Evolutionary conservation across 2,797 vertebrate genomes (phyloP).

Genomic region (Craterocephalus amniculus): DNA sequence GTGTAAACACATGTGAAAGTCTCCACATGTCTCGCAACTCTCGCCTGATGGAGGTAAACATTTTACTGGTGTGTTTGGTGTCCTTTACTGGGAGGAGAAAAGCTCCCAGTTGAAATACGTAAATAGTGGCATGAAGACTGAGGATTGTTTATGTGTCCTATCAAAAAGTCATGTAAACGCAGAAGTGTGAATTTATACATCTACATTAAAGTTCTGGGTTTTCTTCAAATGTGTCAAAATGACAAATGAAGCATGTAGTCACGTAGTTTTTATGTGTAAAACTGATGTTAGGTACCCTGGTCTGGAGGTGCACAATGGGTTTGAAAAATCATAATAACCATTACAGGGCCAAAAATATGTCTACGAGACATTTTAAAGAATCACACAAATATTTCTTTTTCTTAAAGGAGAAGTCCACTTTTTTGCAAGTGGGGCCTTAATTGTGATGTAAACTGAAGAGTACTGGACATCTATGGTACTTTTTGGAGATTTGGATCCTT

Average conservation of each 20-base stretch:
- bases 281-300: background rate
- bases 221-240: slow-evolving; percentile 6
- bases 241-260: slow-evolving; percentile 12
- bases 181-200: background rate
- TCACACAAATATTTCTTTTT: background rate
- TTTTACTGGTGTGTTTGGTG: slow-evolving; percentile 36
- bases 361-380: background rate
- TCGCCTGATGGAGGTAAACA: slow-evolving; percentile 34
- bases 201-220: background rate
- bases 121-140: slow-evolving; percentile 9
- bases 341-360: background rate
- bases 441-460: too few relatives aligned
- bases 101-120: background rate
- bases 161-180: slow-evolving; percentile 1
- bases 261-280: background rate
- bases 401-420: too few relatives aligned
- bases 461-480: too few relatives aligned
- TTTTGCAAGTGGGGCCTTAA: too few relatives aligned
- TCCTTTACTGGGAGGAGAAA: slow-evolving; percentile 10
- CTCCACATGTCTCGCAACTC: slow-evolving; percentile 36
- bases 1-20: slow-evolving; percentile 65
- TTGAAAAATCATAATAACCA: background rate
- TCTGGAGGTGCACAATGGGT: background rate
- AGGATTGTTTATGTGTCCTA: slow-evolving; percentile 1
- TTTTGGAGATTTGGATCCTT: too few relatives aligned